Base-by-base conservation (phyloP, 2,888 invertebrate genomes). In the Rutpela maculata region DNA sequence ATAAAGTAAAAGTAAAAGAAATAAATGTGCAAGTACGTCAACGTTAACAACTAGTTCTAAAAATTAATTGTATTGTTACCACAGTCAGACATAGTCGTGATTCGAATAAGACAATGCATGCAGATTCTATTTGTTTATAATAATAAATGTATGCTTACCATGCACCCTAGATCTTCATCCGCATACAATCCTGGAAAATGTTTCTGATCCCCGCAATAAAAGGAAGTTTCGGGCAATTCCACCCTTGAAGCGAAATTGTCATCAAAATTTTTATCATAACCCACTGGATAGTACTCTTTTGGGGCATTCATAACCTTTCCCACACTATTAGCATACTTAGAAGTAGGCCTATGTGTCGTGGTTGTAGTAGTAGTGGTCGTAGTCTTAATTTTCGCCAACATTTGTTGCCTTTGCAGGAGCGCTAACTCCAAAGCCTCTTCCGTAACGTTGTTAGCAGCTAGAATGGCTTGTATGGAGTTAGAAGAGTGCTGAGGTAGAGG, bases 151-250 rank as follows among this genome's bases (percentile, higher is more conserved):
- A 19, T 62, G 85, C 92, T 92, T 88, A 97, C 97, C 97, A 97
- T 97, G 89, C 97, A 97, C 19, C 96, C 97, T 55, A 97, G 91
- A 90, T 95, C 95, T 86, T 96, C 95, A 85, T 97, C 97, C 0
- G 95, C 97, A 83, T 97, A 97, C 12, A 97, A 90, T 56, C 97
- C 97, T 0, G 97, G 97, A 87, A 97, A 97, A 89, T 97, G 96
- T 86, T 96, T 96, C 88, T 97, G 97, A 85, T 96, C 95, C 0
- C 96, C 95, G 86, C 97, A 97, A 80, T 95, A 94, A 89, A 97
- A 97, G 77, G 92, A 94, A 0, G 97, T 97, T 56, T 95, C 95
- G 0, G 97, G 97, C 22, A 97, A 90, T 85, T 96, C 96, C 0
- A 96, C 96, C 82, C 95, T 94, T 0, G 96, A 95, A 75, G 94